Conservation (phyloP, 2,113 vertebrate genomes). For the Cyprinus carpio region DNA sequence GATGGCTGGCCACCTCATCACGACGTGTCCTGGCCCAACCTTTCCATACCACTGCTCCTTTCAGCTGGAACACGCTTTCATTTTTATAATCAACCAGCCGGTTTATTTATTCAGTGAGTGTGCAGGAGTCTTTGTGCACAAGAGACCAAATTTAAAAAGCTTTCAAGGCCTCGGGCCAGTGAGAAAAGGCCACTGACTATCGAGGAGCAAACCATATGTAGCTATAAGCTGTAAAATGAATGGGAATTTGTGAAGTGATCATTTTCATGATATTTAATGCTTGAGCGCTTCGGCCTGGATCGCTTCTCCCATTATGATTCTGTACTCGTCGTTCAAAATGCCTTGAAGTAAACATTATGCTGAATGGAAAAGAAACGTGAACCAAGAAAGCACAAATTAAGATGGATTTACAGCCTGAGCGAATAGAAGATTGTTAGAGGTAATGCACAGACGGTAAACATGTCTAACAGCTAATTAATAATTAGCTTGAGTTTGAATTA, state of each 20-base stretch:
- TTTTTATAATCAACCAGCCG: constrained; percentile 6
- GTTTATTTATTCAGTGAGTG: constrained; percentile 14
- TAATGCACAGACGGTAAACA: neutral
- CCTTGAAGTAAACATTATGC: constrained; percentile 14
- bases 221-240: constrained; percentile 12
- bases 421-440: neutral
- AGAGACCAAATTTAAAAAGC: constrained; percentile 7
- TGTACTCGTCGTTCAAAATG: neutral
- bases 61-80: neutral
- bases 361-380: neutral
- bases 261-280: constrained; percentile 33
- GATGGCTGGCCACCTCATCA: constrained; percentile 9
- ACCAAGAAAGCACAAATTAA: neutral
- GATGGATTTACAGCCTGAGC: neutral
- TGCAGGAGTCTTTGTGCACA: neutral
- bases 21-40: neutral
- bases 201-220: neutral
- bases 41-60: neutral
- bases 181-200: constrained; percentile 21
- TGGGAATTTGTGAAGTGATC: constrained; percentile 8
- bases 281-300: constrained; percentile 7
- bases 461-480: neutral
- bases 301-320: neutral
- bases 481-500: neutral
- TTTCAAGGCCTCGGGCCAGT: neutral